Evolutionary conservation across 2,797 vertebrate genomes (phyloP), one percentile per base, ranked within the genome.

Genomic region (Protonibea diacanthus): DNA sequence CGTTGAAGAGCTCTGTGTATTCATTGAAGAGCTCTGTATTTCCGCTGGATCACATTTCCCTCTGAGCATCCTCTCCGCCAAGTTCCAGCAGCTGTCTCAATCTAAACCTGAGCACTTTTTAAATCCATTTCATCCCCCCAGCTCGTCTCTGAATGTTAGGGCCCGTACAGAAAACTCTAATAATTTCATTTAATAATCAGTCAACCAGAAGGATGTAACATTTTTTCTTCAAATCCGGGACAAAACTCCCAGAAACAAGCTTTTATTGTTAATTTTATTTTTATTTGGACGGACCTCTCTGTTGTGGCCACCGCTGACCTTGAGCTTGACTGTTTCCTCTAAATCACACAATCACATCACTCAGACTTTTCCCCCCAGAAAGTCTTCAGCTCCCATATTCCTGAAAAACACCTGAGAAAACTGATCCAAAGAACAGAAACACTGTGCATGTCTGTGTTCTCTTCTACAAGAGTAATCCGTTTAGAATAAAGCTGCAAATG

Each of bases 21-120:
- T 86, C 64, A 73, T 45, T 86, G 70, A 83, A 85, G 86, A 87
- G 82, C 79, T 87, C 72, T 78, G 76, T 82, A 78, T 84, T 83
- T 86, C 27, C 10, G 2, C 48, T 69, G 77, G 70, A 84, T 88
- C 60, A 65, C 71, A 82, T 85, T 85, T 84, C 21, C 42, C 47
- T 75, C 66, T 58, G 57, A 90, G 52, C 47, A 45, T 77, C 76
- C 68, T 83, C 78, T 82, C 44, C 17, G 25, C 33, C 17, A 49
- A 74, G 12, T 70, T 81, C 59, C 59, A 80, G 48, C 73, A 85
- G 69, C 76, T 86, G 72, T 70, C 15, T 69, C 66, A 69, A 38
- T 88, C 51, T 29, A 51, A 87, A 71, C 27, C 64, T 60, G 53
- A 52, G 52, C 48, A 56, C 63, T 63, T 82, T 80, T 64, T n/a